Evolutionary conservation across 1,140 invertebrate genomes (phyloP).

Genomic region (Drosophila novamexicana): DNA sequence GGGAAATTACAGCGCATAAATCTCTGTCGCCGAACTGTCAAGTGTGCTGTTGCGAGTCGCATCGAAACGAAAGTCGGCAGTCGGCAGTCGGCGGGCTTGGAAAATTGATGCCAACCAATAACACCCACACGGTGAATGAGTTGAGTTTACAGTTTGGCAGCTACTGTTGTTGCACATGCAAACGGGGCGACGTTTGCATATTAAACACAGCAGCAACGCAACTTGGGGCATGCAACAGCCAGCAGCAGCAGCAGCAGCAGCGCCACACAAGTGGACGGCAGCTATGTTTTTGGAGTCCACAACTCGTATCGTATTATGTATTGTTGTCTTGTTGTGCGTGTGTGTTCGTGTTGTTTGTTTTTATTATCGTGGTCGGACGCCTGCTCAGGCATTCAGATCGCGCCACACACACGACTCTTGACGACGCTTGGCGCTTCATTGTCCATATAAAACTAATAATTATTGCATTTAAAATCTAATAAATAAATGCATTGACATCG

Average conservation of each 20-base stretch:
- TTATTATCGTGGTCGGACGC: constrained; percentile 6
- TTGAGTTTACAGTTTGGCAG: constrained; percentile 73
- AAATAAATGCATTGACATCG: constrained; percentile 79
- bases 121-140: constrained; percentile 67
- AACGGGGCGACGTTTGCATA: constrained; percentile 43
- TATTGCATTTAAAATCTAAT: constrained; percentile 84
- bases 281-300: constrained; percentile 19
- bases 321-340: not conserved
- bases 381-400: constrained; percentile 66
- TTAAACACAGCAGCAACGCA: constrained; percentile 40
- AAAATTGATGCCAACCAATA: constrained; percentile 56
- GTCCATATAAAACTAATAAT: constrained; percentile 83
- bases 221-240: constrained; percentile 17
- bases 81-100: constrained; percentile 1
- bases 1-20: constrained; percentile 81
- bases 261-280: constrained; percentile 56
- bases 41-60: constrained; percentile 25
- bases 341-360: constrained; percentile 15
- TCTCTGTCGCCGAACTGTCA: constrained; percentile 77
- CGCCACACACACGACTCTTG: constrained; percentile 36
- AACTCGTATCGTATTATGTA: constrained; percentile 18
- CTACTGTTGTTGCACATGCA: constrained; percentile 55
- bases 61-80: constrained; percentile 26
- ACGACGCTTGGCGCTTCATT: constrained; percentile 70
- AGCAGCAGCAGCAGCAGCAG: constrained; percentile 14